phyloP scores from a whole-genome alignment of 2,113 vertebrate genomes.

The Platysteira castanea region DNA sequence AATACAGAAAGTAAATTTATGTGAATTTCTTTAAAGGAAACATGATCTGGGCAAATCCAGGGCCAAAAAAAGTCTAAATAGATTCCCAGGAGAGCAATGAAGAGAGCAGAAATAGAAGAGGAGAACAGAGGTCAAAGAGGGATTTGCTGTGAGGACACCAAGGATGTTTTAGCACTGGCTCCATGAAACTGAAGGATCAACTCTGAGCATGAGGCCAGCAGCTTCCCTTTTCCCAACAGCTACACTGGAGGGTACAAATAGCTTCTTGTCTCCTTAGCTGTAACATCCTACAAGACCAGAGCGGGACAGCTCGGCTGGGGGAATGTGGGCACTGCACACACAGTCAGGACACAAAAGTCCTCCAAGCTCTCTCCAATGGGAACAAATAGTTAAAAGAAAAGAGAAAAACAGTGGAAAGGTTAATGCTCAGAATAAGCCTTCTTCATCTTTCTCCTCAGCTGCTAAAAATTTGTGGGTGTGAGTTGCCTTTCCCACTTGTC shows the following conservation, averaged over 20 bases:
- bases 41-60: not conserved
- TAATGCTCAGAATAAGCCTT: not conserved
- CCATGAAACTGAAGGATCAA: rapidly evolving
- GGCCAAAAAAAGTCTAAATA: not conserved
- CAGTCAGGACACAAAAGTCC: not conserved
- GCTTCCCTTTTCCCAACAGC: not conserved
- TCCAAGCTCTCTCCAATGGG: conserved; percentile 19
- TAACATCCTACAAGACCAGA: not conserved
- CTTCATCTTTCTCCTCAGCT: not conserved
- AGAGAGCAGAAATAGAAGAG: not conserved
- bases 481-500: not conserved
- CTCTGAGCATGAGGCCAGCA: not conserved
- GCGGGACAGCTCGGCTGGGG: not conserved
- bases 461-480: not conserved
- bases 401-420: conserved; percentile 36
- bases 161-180: not conserved
- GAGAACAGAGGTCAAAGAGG: not conserved
- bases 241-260: not conserved
- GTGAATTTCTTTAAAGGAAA: not conserved
- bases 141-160: not conserved
- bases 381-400: conserved; percentile 53
- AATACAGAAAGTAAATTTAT: not conserved
- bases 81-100: not conserved
- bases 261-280: not conserved
- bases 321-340: rapidly evolving